Base-by-base conservation (phyloP, 2,888 invertebrate species). In the Dasypolia templi region DNA sequence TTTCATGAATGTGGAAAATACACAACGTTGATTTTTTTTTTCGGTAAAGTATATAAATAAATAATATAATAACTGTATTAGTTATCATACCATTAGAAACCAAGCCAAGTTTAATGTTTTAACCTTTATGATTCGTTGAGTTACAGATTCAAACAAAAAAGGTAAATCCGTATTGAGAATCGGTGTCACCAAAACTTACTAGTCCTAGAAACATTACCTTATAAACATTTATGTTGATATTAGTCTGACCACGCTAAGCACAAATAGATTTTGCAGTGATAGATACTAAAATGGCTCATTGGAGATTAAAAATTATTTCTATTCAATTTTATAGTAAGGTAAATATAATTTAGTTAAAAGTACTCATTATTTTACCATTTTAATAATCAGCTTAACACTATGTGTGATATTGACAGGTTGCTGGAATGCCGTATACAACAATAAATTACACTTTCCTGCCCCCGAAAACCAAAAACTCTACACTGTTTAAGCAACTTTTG, bases 191-290 rank as follows among this genome's bases (percentile, higher is more conserved):
- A 53, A 42, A 65, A 46, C 26, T 9, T 1, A 49, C 22, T 49
- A 17, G 22, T 39, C n/a, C 0, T 14, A 11, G 26, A 39, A 17
- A 35, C 2, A 46, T 9, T 39, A 42, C 0, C 19, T 26, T 53
- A 26, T 53, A 32, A 22, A 26, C 3, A 72, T 11, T 55, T 55
- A 44, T 44, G 26, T 46, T 19, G 29, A 39, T 73, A 46, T 46
- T 39, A 56, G 22, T 72, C 12, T 35, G 19, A 29, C 44, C 44
- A 56, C 17, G 17, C 26, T 56, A 56, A 73, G 9, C 14, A 9
- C 39, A 29, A 73, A 73, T 73, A 72, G 22, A 39, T 3, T 39
- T 46, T 72, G 22, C 7, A 72, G 26, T 7, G 22, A 72, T 26
- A 71, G 22, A 56, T 9, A 9, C 29, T 56, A 46, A 9, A 44